Evolutionary conservation across 2,888 invertebrate species (phyloP).

Genomic region (Dicyrtomina minuta): DNA sequence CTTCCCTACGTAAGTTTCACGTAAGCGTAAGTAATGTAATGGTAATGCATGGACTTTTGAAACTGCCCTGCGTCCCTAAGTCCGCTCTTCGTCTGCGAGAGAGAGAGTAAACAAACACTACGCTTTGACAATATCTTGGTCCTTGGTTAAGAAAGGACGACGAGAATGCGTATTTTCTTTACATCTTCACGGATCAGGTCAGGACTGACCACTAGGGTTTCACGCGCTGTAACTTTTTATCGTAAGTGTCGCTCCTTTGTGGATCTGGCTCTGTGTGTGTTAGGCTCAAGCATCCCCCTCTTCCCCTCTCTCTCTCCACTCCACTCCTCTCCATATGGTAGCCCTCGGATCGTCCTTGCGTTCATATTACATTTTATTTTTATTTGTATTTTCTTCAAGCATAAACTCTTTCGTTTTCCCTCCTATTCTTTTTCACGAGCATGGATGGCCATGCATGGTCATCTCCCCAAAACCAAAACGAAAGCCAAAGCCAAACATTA

Average conservation of each 20-base stretch:
- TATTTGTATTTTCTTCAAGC: constrained; percentile 5
- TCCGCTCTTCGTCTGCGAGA: too few species aligned
- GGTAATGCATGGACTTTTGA: too few species aligned
- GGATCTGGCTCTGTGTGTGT: too few species aligned
- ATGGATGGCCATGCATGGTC: too few species aligned
- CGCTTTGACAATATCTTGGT: too few species aligned
- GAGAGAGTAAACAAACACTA: too few species aligned
- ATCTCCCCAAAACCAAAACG: neutral
- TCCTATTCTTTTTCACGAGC: neutral
- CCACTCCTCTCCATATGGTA: neutral
- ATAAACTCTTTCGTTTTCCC: neutral
- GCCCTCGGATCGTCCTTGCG: neutral
- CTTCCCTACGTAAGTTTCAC: too few species aligned
- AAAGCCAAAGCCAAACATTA: neutral
- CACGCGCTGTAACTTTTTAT: neutral
- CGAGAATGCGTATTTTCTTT: too few species aligned
- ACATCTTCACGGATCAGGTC: neutral
- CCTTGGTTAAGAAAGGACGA: too few species aligned
- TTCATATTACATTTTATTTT: constrained; percentile 5
- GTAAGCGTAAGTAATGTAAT: too few species aligned
- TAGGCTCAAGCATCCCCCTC: too few species aligned
- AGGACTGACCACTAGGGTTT: constrained; percentile 5
- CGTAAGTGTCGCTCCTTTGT: neutral
- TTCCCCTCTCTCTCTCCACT: constrained; percentile 1
- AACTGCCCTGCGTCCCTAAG: too few species aligned